phyloP scores from a whole-genome alignment of 2,888 invertebrate genomes.

The Acronicta leporina region DNA sequence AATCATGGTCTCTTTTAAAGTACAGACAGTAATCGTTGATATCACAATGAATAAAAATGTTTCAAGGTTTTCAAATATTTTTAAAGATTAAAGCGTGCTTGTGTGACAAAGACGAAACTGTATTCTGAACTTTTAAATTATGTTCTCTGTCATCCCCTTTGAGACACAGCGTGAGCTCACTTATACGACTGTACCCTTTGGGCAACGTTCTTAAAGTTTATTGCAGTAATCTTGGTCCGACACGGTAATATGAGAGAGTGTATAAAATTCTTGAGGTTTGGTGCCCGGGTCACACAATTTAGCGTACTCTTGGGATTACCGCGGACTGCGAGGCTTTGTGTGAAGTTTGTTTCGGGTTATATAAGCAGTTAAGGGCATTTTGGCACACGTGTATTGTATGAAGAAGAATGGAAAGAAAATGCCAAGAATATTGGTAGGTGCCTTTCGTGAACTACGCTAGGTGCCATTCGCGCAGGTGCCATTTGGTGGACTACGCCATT shows the following conservation, averaged over 20 bases:
- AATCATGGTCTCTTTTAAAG: too few species aligned
- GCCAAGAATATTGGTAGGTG: too few species aligned
- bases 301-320: slow-evolving; percentile 47
- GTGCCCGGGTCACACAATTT: slow-evolving; percentile 40
- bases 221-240: slow-evolving; percentile 50
- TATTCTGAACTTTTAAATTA: slow-evolving; percentile 35
- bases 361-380: too few species aligned
- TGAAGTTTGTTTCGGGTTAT: slow-evolving; percentile 7
- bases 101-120: slow-evolving; percentile 22
- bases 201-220: slow-evolving; percentile 48
- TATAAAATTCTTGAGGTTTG: slow-evolving; percentile 49
- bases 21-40: too few species aligned
- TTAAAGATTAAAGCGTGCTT: slow-evolving; percentile 1
- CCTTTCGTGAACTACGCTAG: too few species aligned
- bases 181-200: slow-evolving; percentile 45
- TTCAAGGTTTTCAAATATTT: background rate
- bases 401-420: too few species aligned
- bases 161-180: slow-evolving; percentile 48
- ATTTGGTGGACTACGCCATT: too few species aligned
- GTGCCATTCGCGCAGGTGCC: too few species aligned
- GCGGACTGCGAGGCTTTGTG: slow-evolving; percentile 28
- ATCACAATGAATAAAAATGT: too few species aligned
- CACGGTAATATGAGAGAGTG: slow-evolving; percentile 45
- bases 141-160: slow-evolving; percentile 24
- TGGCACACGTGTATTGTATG: too few species aligned